Base-by-base conservation (phyloP, 2,888 invertebrate genomes). In the Dynastes tityus region DNA sequence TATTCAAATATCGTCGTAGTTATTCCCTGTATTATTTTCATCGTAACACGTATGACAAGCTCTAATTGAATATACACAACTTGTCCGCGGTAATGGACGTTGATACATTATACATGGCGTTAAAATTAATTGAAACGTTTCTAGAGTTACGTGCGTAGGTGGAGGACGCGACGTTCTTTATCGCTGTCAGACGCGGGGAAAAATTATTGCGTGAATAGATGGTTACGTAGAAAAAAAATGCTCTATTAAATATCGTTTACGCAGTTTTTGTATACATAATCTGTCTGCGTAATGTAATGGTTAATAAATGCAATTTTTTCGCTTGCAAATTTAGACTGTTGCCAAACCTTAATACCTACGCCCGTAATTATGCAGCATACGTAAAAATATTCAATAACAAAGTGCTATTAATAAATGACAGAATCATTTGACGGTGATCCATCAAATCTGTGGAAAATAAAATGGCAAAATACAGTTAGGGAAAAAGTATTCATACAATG, bases 51-150 rank as follows among this genome's bases (percentile, higher is more conserved):
- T 45, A 55, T 22, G 22, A 16, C 22, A 55, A 22, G 8, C 29
- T 63, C 29, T 63, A 63, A 63, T 63, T 29, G 29, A 63, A 63
- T 63, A 63, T 61, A 29, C 11, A 63, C 63, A 8, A 22, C 16
- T 32, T 63, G 32, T 29, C 13, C 32, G 22, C 8, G 55, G 55
- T 58, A 58, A 58, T 22, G 16, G 55, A 58, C 55, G 8, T 16
- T 22, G 55, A 58, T 58, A 22, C 5, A 58, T 58, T 58, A 58
- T 22, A 22, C 8, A 58, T 8, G 29, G 29, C 29, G 29, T 63
- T 63, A 32, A 63, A 63, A 63, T 63, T 63, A 63, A 63, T 63
- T 63, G 32, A 63, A 63, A 63, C 29, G 32, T 63, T 63, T 63
- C 63, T 63, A 32, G 63, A 63, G 63, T 63, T 63, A 11, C 63